These are phyloP conservation scores for Ctena decussata DNA, from an alignment of 2,888 invertebrate genomes.

Conservation along the genomic window DNA sequence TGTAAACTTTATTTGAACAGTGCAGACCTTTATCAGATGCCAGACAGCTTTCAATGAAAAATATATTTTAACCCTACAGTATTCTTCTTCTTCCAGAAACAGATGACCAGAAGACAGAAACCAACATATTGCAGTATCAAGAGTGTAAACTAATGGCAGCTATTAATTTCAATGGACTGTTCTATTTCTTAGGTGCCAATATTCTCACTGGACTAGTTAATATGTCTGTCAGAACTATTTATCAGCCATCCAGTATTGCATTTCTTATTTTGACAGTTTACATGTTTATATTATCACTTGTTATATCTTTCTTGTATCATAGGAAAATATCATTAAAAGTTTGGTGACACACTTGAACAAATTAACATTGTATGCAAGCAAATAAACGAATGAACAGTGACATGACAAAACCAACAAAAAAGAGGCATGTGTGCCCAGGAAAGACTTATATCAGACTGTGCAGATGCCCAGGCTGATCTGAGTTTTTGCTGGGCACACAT, in stretches of 20 bases:
- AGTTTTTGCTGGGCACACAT: too few species aligned
- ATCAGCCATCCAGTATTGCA: constrained; percentile 65
- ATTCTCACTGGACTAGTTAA: constrained; percentile 95
- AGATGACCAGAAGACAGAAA: background rate
- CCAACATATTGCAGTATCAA: background rate
- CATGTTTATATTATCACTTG: constrained; percentile 74
- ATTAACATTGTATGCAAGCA: too few species aligned
- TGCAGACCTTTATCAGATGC: too few species aligned
- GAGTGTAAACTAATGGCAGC: constrained; percentile 89
- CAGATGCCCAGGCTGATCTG: too few species aligned
- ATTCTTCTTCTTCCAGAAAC: background rate
- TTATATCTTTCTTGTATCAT: constrained; percentile 62
- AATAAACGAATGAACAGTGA: too few species aligned
- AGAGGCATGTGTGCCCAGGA: too few species aligned
- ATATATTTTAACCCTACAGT: too few species aligned
- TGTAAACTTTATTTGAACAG: too few species aligned
- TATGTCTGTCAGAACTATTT: constrained; percentile 90
- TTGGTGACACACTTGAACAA: constrained; percentile 67
- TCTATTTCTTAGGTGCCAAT: constrained; percentile 95
- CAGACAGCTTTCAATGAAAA: too few species aligned
- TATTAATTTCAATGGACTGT: constrained; percentile 93
- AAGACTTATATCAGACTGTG: too few species aligned
- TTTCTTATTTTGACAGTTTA: constrained; percentile 77
- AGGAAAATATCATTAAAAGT: constrained; percentile 72
- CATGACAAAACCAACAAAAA: too few species aligned